Percentiles rank a stretch among this genome's conserved stretches.
Evolutionary conservation across 2,113 vertebrate species (phyloP).

Genomic region (Microcebus jonahi): DNA sequence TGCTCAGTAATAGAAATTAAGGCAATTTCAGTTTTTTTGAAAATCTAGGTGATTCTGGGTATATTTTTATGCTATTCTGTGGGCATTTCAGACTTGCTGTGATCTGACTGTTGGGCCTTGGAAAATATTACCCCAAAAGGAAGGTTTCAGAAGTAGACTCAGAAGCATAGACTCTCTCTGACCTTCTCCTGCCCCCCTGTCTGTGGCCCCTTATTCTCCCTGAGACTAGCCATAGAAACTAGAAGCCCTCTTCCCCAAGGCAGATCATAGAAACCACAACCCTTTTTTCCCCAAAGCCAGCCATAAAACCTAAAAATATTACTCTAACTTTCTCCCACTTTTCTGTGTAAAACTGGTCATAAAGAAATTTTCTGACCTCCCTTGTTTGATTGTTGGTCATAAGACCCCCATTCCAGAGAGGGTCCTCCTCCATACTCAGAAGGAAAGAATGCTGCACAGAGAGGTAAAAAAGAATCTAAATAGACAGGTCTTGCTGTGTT

Average conservation of each 20-base stretch:
- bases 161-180: not conserved
- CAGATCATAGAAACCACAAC: not conserved
- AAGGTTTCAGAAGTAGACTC: not conserved
- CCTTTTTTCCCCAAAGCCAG: not conserved
- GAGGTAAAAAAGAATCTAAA: not conserved
- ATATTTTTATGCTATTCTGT: not conserved
- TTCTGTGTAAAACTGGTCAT: not conserved
- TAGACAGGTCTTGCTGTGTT: not conserved
- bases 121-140: not conserved
- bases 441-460: not conserved
- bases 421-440: not conserved
- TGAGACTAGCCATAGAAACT: not conserved
- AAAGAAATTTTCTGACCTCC: not conserved
- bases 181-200: not conserved
- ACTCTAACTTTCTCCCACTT: not conserved
- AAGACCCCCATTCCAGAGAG: not conserved
- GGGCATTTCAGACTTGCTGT: not conserved
- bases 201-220: not conserved
- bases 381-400: not conserved
- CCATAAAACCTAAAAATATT: not conserved
- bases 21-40: not conserved
- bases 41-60: not conserved
- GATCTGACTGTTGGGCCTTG: not conserved
- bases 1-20: not conserved
- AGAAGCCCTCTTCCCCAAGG: not conserved